Conservation (phyloP, 2,797 vertebrate genomes). For the Nothura maculosa region DNA sequence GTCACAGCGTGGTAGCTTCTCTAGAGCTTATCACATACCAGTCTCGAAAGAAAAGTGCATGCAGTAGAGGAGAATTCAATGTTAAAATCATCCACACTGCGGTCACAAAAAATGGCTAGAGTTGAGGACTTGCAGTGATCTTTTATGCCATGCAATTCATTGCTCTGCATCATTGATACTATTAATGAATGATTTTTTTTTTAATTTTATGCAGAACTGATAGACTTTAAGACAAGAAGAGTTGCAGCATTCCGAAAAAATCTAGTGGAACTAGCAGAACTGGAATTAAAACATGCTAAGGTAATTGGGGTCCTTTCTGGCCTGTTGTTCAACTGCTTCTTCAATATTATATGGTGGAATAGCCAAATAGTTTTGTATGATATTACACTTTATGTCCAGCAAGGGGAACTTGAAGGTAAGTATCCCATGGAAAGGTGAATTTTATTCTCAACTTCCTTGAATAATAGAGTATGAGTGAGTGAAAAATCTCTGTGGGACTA, state of each 20-base stretch:
- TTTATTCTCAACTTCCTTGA: background rate
- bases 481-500: background rate
- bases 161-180: background rate
- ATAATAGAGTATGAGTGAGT: background rate
- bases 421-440: background rate
- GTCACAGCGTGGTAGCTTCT: background rate
- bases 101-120: background rate
- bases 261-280: constrained; percentile 97
- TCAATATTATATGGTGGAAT: background rate
- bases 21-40: background rate
- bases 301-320: constrained; percentile 73
- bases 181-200: background rate
- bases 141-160: background rate
- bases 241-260: constrained; percentile 98
- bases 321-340: background rate
- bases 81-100: background rate
- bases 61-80: background rate
- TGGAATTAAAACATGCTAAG: constrained; percentile 99
- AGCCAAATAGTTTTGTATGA: background rate
- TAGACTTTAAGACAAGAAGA: constrained; percentile 98
- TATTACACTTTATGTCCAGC: accelerated
- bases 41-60: background rate
- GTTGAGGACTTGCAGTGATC: background rate
- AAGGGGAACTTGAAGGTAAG: background rate
- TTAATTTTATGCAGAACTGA: constrained; percentile 86